A percentile compares a stretch with the other conserved stretches of the same genome.
Conservation (phyloP, 2,797 vertebrate species). For the Enteromius thamalakanensis region DNA sequence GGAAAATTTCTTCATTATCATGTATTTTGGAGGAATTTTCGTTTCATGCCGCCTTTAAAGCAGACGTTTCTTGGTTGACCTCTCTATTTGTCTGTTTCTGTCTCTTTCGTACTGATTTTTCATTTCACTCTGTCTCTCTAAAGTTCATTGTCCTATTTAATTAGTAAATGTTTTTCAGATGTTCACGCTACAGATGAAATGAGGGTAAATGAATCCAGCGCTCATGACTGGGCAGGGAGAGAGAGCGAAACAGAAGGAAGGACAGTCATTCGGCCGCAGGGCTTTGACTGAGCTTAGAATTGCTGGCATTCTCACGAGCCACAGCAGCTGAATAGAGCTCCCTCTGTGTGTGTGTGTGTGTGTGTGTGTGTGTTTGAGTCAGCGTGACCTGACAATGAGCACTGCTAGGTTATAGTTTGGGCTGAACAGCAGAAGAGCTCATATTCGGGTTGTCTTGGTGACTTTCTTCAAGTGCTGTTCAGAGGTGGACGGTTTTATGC, state of each 20-base stretch:
- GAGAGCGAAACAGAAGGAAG: slow-evolving; percentile 18
- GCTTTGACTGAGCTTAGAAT: slow-evolving; percentile 46
- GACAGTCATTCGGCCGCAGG: slow-evolving; percentile 36
- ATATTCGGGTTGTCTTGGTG: slow-evolving; percentile 24
- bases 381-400: slow-evolving; percentile 29
- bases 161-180: neutral
- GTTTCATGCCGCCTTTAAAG: neutral
- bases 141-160: neutral
- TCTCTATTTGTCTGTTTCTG: slow-evolving; percentile 9
- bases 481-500: neutral
- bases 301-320: slow-evolving; percentile 56
- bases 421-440: slow-evolving; percentile 12
- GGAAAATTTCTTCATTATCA: neutral
- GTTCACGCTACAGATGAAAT: neutral
- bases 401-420: neutral
- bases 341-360: slow-evolving; percentile 39
- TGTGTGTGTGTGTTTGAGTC: slow-evolving; percentile 21
- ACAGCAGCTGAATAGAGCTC: slow-evolving; percentile 54
- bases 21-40: neutral
- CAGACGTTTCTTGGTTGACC: neutral
- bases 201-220: slow-evolving; percentile 5
- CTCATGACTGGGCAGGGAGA: slow-evolving; percentile 21
- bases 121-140: neutral
- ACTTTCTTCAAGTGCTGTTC: slow-evolving; percentile 13
- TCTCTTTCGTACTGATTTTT: slow-evolving; percentile 7